Base-by-base conservation (phyloP, 2,888 invertebrate genomes). In the Andrena minutula region DNA sequence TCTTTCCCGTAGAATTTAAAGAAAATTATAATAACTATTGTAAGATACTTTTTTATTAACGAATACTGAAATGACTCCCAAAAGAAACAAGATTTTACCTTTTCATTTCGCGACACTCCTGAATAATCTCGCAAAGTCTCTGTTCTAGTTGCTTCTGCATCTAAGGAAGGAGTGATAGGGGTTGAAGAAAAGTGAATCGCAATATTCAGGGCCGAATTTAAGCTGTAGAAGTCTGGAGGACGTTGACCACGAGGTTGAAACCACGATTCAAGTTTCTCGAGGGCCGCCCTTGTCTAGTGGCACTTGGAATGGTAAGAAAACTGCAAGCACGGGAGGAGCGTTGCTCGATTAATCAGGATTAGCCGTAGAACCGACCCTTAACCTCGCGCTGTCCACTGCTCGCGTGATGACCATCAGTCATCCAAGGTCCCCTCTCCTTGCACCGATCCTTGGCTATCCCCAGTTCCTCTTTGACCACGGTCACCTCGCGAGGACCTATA, bases 301-400 rank as follows among this genome's bases (percentile, higher is more conserved):
- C 76, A 73, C 60, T 74, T 53, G 73, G 65, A 53, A 72, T 53
- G 68, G 70, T 79, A 80, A 82, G 80, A 86, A 86, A 82, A 78
- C 80, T 60, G 72, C 65, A 65, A 76, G 77, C 74, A 77, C 80
- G 70, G 75, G 82, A 86, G 89, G 82, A 75, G 84, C 79, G 80
- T 82, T 85, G 74, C 77, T 86, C 91, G 88, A 92, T 93, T 93
- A 92, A 92, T 93, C 92, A 93, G 91, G 92, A 93, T 93, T 92
- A 93, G 84, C 83, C 80, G 70, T 88, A 89, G 88, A 88, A 86
- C 79, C 84, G 88, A 90, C 88, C 89, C 84, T 75, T 84, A 85
- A 89, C 88, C 86, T 82, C 70, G 86, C 79, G 81, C 79, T 86
- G 88, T 89, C 88, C 88, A 83, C 83, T 85, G 90, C 79, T 89